These are phyloP conservation scores for Camptogramma bilineatum DNA, from an alignment of 2,888 invertebrate genomes.

Conservation along the genomic window DNA sequence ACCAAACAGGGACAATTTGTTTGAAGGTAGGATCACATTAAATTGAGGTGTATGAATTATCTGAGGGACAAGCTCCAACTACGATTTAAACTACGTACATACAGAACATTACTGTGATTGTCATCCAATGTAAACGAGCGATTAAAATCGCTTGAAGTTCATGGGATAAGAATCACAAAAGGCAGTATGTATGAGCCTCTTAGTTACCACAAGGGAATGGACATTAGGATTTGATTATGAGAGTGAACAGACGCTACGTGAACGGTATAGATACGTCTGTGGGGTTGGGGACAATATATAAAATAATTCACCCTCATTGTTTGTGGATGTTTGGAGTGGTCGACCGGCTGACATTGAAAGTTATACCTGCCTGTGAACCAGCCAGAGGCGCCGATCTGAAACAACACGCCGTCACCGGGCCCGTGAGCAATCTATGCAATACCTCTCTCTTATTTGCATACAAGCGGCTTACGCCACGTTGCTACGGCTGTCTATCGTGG, in stretches of 20 bases:
- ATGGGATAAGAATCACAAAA: conserved; percentile 7
- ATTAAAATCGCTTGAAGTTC: background rate
- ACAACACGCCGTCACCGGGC: conserved; percentile 83
- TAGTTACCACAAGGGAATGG: conserved; percentile 16
- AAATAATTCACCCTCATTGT: conserved; percentile 94
- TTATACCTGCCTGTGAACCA: conserved; percentile 98
- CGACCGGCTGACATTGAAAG: conserved; percentile 98
- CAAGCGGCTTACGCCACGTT: conserved; percentile 7
- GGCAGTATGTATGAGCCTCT: conserved; percentile 4
- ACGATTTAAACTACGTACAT: background rate
- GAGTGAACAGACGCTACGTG: conserved; percentile 25
- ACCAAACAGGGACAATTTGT: conserved; percentile 3
- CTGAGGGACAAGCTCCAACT: conserved; percentile 4
- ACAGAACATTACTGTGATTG: background rate
- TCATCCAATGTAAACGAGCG: background rate
- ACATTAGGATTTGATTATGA: conserved; percentile 23
- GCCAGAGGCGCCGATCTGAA: conserved; percentile 95
- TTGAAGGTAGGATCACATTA: conserved; percentile 8
- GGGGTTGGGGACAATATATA: conserved; percentile 49
- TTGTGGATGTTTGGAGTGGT: conserved; percentile 96
- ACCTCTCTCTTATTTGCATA: conserved; percentile 12
- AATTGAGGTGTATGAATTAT: conserved; percentile 3
- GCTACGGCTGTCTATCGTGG: conserved; percentile 4
- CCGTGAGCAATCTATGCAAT: conserved; percentile 53
- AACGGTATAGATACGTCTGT: conserved; percentile 31